These are phyloP conservation scores for Dasyurus viverrinus DNA, from an alignment of 2,113 vertebrate genomes.

Conservation along the genomic window DNA sequence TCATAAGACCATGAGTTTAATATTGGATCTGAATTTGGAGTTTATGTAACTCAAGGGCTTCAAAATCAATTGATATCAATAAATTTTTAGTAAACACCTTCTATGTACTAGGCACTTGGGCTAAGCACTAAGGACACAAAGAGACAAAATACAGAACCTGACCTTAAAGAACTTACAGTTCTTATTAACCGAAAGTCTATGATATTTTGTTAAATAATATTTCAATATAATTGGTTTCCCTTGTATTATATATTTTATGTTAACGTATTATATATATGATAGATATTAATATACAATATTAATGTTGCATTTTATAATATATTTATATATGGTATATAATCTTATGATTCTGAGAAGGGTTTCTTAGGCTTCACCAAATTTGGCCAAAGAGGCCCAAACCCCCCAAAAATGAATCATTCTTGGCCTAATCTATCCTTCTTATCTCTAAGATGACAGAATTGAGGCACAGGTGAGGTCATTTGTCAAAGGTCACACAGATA, in stretches of 20 bases:
- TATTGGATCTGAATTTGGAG: not conserved
- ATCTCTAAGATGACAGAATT: not conserved
- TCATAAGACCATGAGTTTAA: not conserved
- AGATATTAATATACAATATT: too few relatives aligned
- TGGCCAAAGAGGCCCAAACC: not conserved
- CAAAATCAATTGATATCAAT: not conserved
- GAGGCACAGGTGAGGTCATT: not conserved
- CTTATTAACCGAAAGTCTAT: not conserved
- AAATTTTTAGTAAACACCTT: not conserved
- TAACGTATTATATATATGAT: too few relatives aligned
- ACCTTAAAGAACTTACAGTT: not conserved
- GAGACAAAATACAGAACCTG: not conserved
- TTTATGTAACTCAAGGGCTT: not conserved
- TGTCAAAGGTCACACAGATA: not conserved
- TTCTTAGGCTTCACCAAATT: not conserved
- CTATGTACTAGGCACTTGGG: not conserved
- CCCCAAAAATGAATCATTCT: not conserved
- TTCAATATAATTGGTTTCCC: not conserved
- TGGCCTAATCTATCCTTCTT: not conserved
- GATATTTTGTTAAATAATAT: not conserved
- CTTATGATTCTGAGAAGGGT: not conserved
- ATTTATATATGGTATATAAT: too few relatives aligned
- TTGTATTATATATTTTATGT: not conserved
- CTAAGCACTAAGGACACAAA: not conserved
- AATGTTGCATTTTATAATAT: not conserved